Evolutionary conservation across 2,888 invertebrate genomes (phyloP).

Genomic region (Troides oblongomaculatus): DNA sequence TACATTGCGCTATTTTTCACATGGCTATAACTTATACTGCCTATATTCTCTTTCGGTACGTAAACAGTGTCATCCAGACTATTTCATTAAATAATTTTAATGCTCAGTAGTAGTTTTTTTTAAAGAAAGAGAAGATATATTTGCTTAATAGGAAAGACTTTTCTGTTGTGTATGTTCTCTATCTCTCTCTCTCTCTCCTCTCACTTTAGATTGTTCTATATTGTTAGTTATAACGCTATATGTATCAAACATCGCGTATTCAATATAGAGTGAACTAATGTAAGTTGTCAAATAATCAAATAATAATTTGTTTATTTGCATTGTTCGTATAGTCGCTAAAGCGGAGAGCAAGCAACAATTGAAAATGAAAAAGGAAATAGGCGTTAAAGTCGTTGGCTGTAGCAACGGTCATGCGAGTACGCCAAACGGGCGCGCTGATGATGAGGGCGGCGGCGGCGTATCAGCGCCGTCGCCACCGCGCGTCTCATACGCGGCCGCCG

Average conservation of each 20-base stretch:
- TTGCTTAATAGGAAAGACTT: background rate
- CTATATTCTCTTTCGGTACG: background rate
- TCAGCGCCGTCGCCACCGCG: conserved; percentile 59
- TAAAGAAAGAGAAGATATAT: no score
- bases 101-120: background rate
- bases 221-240: background rate
- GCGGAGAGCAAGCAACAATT: conserved; percentile 54
- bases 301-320: conserved; percentile 43
- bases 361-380: conserved; percentile 68
- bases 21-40: background rate
- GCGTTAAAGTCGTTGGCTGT: conserved; percentile 53
- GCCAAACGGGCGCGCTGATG: conserved; percentile 71
- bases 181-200: no score
- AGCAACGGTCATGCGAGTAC: conserved; percentile 70
- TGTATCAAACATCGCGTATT: background rate
- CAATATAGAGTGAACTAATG: background rate
- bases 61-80: background rate
- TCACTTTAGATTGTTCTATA: background rate
- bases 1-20: background rate
- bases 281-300: conserved; percentile 26
- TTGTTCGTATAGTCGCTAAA: conserved; percentile 55
- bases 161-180: background rate
- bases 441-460: conserved; percentile 66
- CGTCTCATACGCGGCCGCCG: conserved; percentile 48
- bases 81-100: background rate